Percentiles rank a stretch among this genome's conserved stretches.
Evolutionary conservation across 2,888 invertebrate species (phyloP).

Genomic region (Epirrhoe alternata): DNA sequence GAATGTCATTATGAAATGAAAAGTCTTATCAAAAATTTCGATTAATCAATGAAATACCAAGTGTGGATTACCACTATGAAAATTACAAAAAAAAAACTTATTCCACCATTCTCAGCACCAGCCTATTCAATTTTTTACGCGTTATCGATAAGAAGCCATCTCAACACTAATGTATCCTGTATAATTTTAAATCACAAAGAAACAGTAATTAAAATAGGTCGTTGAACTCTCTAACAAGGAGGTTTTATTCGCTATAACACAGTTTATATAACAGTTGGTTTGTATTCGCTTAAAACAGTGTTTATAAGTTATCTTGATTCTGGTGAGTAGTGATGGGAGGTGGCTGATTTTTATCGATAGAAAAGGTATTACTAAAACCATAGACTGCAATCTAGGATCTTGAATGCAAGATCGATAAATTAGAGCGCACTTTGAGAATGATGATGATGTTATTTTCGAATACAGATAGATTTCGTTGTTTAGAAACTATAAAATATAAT

Average conservation of each 20-base stretch:
- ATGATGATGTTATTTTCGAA: too few species aligned
- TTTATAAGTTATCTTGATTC: slow-evolving; percentile 26
- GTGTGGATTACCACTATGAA: too few species aligned
- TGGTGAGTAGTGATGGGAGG: slow-evolving; percentile 22
- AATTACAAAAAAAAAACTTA: too few species aligned
- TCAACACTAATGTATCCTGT: slow-evolving; percentile 29
- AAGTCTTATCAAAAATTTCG: too few species aligned
- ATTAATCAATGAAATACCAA: too few species aligned
- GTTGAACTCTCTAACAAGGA: slow-evolving; percentile 33
- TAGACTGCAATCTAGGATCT: too few species aligned
- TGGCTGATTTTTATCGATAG: not conserved
- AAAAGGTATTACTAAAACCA: not conserved
- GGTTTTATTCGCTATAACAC: slow-evolving; percentile 26
- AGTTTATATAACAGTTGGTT: slow-evolving; percentile 16
- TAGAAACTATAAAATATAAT: too few species aligned
- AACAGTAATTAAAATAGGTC: slow-evolving; percentile 41
- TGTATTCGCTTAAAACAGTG: slow-evolving; percentile 25
- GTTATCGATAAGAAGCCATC: slow-evolving; percentile 11
- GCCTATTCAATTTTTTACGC: not conserved
- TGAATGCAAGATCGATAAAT: too few species aligned
- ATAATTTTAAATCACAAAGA: slow-evolving; percentile 28
- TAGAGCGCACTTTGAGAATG: too few species aligned
- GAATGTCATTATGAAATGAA: too few species aligned
- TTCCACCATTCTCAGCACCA: not conserved
- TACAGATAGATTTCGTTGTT: too few species aligned